Evolutionary conservation across 1,140 invertebrate species (phyloP).

Genomic region (Melanaphis sacchari): DNA sequence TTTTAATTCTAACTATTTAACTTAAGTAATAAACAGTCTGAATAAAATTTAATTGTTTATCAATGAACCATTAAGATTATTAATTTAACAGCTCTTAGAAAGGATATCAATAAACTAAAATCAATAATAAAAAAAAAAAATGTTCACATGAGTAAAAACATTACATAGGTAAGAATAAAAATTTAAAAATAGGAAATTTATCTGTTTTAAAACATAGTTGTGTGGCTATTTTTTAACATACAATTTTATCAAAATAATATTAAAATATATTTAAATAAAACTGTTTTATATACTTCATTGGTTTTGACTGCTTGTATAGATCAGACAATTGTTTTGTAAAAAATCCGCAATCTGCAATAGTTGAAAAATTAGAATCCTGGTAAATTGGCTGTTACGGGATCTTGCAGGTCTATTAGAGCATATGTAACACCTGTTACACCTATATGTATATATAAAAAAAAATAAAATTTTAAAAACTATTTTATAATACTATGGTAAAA

Average conservation of each 20-base stretch:
- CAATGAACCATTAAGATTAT: not conserved
- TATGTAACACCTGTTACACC: conserved; percentile 74
- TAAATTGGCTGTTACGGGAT: conserved; percentile 72
- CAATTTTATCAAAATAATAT: not conserved
- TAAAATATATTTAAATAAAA: not conserved
- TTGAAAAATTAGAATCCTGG: conserved; percentile 64
- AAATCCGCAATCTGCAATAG: not conserved
- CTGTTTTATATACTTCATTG: not conserved
- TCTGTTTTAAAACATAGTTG: not conserved
- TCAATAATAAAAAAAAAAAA: not conserved
- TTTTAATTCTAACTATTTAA: not conserved
- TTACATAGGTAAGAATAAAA: not conserved
- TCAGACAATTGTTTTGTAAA: not conserved
- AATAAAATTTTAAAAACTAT: conserved; percentile 13
- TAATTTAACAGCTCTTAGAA: not conserved
- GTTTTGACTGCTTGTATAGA: not conserved
- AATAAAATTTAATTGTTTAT: not conserved
- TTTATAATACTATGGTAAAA: not conserved
- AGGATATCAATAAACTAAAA: not conserved
- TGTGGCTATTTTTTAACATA: not conserved
- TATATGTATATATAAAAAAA: conserved; percentile 61
- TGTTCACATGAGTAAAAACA: not conserved
- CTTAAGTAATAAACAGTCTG: not conserved
- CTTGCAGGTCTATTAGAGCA: conserved; percentile 72
- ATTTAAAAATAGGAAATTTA: not conserved